Percentiles rank a stretch among this genome's conserved stretches.
Evolutionary conservation across 2,797 vertebrate genomes (phyloP).

Genomic region (Myotis pilosus): DNA sequence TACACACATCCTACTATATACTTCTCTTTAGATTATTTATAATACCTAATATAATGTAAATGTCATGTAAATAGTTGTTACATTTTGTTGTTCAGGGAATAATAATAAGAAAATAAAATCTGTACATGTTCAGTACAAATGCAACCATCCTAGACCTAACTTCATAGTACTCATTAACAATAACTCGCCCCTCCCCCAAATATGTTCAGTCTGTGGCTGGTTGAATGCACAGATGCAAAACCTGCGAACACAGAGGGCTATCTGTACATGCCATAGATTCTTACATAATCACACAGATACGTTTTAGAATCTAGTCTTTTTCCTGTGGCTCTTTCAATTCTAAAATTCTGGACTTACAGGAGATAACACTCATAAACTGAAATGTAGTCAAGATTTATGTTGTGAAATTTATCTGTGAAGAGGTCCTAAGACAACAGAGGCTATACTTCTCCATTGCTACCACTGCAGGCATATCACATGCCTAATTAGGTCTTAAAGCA

Average conservation of each 20-base stretch:
- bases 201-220: background rate
- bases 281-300: background rate
- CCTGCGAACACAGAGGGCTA: background rate
- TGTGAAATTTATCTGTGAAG: background rate
- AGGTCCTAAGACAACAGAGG: background rate
- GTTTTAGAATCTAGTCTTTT: background rate
- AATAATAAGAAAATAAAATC: background rate
- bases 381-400: background rate
- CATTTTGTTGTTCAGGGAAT: background rate
- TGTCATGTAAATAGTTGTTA: background rate
- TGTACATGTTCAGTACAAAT: background rate
- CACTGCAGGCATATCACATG: rapidly evolving
- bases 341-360: background rate
- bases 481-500: background rate
- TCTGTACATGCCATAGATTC: background rate
- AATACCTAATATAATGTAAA: background rate
- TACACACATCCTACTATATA: background rate
- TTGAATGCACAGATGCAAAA: background rate
- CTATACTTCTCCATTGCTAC: background rate
- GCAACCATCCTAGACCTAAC: background rate
- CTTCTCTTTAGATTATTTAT: background rate
- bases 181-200: background rate
- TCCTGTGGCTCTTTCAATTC: background rate
- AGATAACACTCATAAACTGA: background rate
- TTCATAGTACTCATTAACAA: background rate